phyloP scores from a whole-genome alignment of 2,113 vertebrate genomes.

The Bagarius yarrelli region DNA sequence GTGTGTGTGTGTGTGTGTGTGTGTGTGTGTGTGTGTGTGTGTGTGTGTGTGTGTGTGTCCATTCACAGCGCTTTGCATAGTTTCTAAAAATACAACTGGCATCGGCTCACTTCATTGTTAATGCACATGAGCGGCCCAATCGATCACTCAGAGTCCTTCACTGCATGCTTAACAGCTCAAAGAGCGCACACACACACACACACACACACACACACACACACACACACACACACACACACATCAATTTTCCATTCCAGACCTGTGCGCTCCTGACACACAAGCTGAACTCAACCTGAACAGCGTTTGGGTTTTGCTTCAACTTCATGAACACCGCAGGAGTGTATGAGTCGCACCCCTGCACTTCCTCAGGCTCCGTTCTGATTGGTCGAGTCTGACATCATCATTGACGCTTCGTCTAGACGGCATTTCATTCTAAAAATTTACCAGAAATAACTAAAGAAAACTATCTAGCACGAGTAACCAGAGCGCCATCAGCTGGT shows the following conservation, averaged over 20 bases:
- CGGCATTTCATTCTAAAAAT: too few species aligned
- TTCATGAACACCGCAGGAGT: not conserved
- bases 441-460: too few species aligned
- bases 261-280: not conserved
- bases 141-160: constrained; percentile 55
- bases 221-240: constrained; percentile 1
- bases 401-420: not conserved
- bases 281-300: not conserved
- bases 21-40: constrained; percentile 13
- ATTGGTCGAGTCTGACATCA: not conserved
- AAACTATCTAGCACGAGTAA: not conserved
- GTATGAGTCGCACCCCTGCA: not conserved
- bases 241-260: not conserved
- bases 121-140: constrained; percentile 57
- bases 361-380: not conserved
- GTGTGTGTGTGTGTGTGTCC: constrained; percentile 25
- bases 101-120: constrained; percentile 65
- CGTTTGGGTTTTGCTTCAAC: too few species aligned
- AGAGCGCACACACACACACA: not conserved
- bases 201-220: constrained; percentile 2
- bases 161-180: constrained; percentile 55
- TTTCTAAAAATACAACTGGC: constrained; percentile 68
- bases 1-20: not conserved
- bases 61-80: constrained; percentile 55
- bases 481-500: not conserved